Conservation (phyloP, 2,888 invertebrate species). For the Seira sanloemensis region DNA sequence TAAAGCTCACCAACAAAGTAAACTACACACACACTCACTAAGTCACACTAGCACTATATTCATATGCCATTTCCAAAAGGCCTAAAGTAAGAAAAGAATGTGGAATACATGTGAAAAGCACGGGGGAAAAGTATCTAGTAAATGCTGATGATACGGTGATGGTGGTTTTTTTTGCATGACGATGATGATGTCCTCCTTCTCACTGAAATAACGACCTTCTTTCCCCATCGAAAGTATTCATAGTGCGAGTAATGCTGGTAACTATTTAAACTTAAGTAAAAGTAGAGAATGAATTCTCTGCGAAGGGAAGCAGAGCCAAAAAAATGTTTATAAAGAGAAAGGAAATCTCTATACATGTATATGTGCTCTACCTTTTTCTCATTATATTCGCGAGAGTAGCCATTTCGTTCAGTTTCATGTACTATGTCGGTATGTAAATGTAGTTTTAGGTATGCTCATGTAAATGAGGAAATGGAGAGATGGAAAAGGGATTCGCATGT, state of each 20-base stretch:
- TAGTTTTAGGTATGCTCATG: background rate
- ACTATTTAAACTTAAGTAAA: background rate
- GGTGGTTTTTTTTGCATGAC: background rate
- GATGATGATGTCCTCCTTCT: slow-evolving; percentile 10
- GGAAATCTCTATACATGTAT: background rate
- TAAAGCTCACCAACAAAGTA: background rate
- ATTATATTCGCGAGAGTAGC: no score
- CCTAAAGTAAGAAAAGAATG: background rate
- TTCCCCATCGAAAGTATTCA: background rate
- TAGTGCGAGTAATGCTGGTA: background rate
- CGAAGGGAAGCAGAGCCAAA: background rate
- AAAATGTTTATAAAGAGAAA: background rate
- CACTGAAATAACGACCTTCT: background rate
- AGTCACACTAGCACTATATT: background rate
- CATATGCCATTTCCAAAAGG: background rate
- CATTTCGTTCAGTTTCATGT: no score
- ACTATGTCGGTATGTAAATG: background rate
- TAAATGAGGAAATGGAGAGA: background rate
- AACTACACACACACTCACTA: background rate
- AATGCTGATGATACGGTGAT: slow-evolving; percentile 5
- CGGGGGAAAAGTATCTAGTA: background rate
- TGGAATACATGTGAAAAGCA: background rate
- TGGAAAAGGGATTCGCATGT: background rate
- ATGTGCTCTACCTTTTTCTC: background rate
- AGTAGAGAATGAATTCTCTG: background rate